Evolutionary conservation across 2,797 vertebrate species (phyloP).

Genomic region (Oryzias sinensis): DNA sequence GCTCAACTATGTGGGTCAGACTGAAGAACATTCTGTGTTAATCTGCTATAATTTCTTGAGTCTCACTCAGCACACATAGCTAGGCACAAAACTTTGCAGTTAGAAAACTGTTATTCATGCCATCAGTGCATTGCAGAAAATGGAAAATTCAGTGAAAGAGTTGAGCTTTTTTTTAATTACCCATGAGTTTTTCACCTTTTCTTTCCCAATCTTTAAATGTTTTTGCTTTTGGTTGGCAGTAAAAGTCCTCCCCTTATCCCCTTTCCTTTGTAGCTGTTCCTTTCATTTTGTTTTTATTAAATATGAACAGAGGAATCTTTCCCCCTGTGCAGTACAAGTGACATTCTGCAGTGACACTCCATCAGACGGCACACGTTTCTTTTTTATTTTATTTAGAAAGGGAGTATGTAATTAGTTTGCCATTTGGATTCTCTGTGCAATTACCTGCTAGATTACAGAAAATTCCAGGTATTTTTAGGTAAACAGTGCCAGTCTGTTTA

Average conservation of each 20-base stretch:
- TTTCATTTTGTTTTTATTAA: conserved; percentile 56
- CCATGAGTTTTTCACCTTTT: conserved; percentile 28
- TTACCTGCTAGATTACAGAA: conserved; percentile 56
- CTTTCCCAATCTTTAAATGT: conserved; percentile 52
- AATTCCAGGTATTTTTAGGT: conserved; percentile 52
- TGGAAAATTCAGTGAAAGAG: conserved; percentile 50
- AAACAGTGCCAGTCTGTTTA: conserved; percentile 36
- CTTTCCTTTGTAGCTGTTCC: conserved; percentile 34
- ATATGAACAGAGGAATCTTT: conserved; percentile 44
- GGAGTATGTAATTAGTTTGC: conserved; percentile 65
- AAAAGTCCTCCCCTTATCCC: conserved; percentile 50
- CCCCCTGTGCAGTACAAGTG: conserved; percentile 46
- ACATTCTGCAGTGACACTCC: conserved; percentile 43
- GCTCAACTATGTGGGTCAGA: conserved; percentile 36
- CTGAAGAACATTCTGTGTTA: conserved; percentile 23
- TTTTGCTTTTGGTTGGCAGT: conserved; percentile 57
- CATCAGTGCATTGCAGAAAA: conserved; percentile 29
- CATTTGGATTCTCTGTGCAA: conserved; percentile 66
- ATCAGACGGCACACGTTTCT: conserved; percentile 32
- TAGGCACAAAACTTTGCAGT: conserved; percentile 34
- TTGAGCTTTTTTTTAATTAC: conserved; percentile 5
- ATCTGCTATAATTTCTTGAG: conserved; percentile 29
- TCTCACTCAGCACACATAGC: conserved; percentile 5
- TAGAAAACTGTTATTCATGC: conserved; percentile 33
- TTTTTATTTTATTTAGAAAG: conserved; percentile 26